Evolutionary conservation across 1,140 invertebrate species (phyloP).

Genomic region (Nylanderia fulva): DNA sequence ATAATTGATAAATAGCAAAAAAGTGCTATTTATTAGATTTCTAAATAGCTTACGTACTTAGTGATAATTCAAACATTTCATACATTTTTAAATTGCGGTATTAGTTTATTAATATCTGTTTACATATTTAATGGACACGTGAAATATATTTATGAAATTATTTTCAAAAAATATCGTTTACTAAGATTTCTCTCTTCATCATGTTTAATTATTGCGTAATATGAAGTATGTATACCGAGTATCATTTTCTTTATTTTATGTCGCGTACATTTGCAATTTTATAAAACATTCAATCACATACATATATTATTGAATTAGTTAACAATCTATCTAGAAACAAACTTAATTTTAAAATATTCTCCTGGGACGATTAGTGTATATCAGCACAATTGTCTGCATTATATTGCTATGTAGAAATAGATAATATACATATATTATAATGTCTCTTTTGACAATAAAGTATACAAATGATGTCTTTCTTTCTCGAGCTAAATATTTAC

Average conservation of each 20-base stretch:
- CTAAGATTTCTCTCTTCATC: neutral
- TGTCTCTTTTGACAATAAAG: neutral
- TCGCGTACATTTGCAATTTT: neutral
- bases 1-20: constrained; percentile 15
- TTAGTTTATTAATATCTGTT: constrained; percentile 23
- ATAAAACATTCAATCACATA: neutral
- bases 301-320: constrained; percentile 27
- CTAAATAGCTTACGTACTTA: neutral
- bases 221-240: neutral
- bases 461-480: neutral
- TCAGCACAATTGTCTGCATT: neutral
- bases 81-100: constrained; percentile 21
- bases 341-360: neutral
- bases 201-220: constrained; percentile 2
- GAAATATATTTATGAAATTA: constrained; percentile 2
- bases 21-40: neutral
- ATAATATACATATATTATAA: constrained; percentile 10
- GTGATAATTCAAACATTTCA: constrained; percentile 31
- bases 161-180: constrained; percentile 6
- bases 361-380: neutral
- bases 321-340: constrained; percentile 7
- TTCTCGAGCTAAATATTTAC: neutral
- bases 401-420: constrained; percentile 36
- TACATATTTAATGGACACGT: neutral
- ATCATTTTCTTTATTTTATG: neutral